Conservation (phyloP, 2,888 invertebrate species). For the Pherbina coryleti region DNA sequence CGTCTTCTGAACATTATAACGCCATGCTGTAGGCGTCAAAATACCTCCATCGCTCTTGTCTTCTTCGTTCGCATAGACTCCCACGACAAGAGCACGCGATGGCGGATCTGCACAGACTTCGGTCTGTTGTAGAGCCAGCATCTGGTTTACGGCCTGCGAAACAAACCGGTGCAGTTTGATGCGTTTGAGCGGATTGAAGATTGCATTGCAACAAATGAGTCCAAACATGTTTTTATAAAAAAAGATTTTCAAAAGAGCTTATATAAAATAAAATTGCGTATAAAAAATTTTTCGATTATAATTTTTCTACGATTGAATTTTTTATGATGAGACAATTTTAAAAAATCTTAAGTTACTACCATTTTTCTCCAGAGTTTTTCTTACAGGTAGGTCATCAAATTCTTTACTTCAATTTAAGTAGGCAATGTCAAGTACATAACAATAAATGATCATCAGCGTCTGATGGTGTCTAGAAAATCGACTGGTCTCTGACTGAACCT, state of each 20-base stretch:
- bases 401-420: not conserved
- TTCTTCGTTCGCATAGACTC: constrained; percentile 76
- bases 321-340: constrained; percentile 36
- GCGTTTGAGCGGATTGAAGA: not conserved
- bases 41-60: constrained; percentile 72
- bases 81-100: constrained; percentile 73
- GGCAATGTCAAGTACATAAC: not conserved
- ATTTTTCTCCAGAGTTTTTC: not conserved
- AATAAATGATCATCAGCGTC: too few species aligned
- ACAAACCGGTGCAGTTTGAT: constrained; percentile 51
- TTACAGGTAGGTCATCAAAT: not conserved
- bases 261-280: constrained; percentile 32
- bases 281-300: constrained; percentile 39
- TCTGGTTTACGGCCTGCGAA: constrained; percentile 63
- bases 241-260: not conserved
- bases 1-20: constrained; percentile 72
- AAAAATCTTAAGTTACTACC: constrained; percentile 35
- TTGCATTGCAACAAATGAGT: constrained; percentile 49
- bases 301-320: constrained; percentile 43
- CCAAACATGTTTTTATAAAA: constrained; percentile 51
- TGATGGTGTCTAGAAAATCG: too few species aligned
- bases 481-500: too few species aligned
- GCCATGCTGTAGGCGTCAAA: constrained; percentile 75
- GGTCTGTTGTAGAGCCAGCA: constrained; percentile 61
- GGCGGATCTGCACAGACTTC: constrained; percentile 66